Percentiles rank a stretch among this genome's conserved stretches.
These are phyloP conservation scores for Anguilla marmorata DNA, from an alignment of 2,797 vertebrate genomes.

Conservation along the genomic window DNA sequence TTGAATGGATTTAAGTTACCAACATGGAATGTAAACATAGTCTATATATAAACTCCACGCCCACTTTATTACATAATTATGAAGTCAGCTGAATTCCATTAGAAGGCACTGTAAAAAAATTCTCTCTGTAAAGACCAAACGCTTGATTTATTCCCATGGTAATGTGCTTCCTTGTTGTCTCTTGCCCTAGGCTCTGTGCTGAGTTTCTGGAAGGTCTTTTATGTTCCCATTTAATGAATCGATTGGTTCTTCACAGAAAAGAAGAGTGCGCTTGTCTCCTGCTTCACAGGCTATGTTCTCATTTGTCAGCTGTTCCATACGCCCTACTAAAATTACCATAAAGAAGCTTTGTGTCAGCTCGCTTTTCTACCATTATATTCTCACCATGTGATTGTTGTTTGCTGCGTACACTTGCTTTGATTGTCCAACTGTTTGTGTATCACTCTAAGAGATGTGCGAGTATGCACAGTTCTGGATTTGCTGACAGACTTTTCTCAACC, in stretches of 20 bases:
- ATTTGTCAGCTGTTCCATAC: slow-evolving; percentile 55
- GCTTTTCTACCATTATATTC: neutral
- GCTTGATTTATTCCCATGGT: neutral
- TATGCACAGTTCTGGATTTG: neutral
- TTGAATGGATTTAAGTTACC: neutral
- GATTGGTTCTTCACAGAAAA: slow-evolving; percentile 46
- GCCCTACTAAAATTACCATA: neutral
- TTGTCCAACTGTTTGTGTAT: neutral
- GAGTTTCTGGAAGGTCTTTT: slow-evolving; percentile 44
- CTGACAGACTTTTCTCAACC: neutral
- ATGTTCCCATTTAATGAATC: slow-evolving; percentile 31
- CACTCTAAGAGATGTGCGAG: neutral
- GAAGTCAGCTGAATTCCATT: slow-evolving; percentile 7
- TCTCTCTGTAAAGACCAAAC: slow-evolving; percentile 28
- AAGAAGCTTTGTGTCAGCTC: neutral
- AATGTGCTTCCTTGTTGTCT: slow-evolving; percentile 43
- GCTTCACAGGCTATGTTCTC: slow-evolving; percentile 51
- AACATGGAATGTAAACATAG: neutral
- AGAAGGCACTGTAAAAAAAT: neutral
- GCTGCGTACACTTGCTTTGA: neutral
- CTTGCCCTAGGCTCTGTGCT: slow-evolving; percentile 36
- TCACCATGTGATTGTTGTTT: neutral
- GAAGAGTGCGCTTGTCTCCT: slow-evolving; percentile 55
- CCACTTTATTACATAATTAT: slow-evolving; percentile 17
- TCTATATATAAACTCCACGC: neutral